Evolutionary conservation across 2,888 invertebrate genomes (phyloP).

Genomic region (Pollenia griseotomentosa): DNA sequence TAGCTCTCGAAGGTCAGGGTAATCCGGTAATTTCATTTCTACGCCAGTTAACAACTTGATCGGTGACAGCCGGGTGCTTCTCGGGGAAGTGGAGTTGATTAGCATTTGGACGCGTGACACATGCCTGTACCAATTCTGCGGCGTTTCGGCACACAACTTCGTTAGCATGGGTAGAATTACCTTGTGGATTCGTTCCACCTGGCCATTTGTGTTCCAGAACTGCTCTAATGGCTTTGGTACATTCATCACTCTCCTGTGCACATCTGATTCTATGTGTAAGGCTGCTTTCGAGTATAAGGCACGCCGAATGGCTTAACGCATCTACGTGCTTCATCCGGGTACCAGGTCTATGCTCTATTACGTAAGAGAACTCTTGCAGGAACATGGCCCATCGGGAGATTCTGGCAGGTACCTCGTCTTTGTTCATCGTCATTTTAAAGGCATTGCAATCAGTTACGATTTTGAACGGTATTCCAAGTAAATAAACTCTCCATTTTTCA

Average conservation of each 20-base stretch:
- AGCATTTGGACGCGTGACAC: constrained; percentile 13
- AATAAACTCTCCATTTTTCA: constrained; percentile 79
- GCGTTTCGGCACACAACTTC: constrained; percentile 79
- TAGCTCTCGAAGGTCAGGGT: constrained; percentile 48
- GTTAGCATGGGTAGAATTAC: too few relatives aligned
- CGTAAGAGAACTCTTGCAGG: constrained; percentile 73
- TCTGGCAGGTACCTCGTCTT: constrained; percentile 76
- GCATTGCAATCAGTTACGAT: constrained; percentile 80
- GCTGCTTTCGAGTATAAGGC: constrained; percentile 43
- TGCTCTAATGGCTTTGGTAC: constrained; percentile 50
- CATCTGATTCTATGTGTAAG: constrained; percentile 37
- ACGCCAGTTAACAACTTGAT: constrained; percentile 63
- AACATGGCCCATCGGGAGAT: constrained; percentile 75
- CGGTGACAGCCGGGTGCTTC: constrained; percentile 56
- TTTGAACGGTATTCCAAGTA: constrained; percentile 77
- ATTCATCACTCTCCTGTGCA: constrained; percentile 38
- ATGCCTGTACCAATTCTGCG: constrained; percentile 75
- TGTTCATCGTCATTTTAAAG: constrained; percentile 78
- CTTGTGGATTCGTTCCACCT: constrained; percentile 72
- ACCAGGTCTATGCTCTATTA: constrained; percentile 72
- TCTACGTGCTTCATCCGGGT: constrained; percentile 66
- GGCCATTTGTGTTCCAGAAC: constrained; percentile 63
- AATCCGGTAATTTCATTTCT: constrained; percentile 58
- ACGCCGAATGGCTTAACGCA: constrained; percentile 50
- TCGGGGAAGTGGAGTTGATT: constrained; percentile 73